These are phyloP conservation scores for Temnothorax ravouxi DNA, from an alignment of 2,888 invertebrate genomes.

Conservation along the genomic window DNA sequence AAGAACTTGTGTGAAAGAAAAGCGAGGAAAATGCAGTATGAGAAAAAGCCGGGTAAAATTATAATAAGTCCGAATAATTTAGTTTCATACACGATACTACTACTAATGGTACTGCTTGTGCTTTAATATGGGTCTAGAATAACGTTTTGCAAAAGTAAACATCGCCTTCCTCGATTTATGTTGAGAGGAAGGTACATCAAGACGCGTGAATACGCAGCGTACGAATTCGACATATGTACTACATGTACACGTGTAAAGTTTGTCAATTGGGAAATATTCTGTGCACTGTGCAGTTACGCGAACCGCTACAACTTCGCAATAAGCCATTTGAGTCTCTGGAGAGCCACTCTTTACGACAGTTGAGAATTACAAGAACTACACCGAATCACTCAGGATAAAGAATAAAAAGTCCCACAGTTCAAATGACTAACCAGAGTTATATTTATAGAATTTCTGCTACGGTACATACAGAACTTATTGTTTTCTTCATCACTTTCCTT, in stretches of 20 bases:
- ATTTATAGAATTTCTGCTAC: not conserved
- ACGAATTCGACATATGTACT: not conserved
- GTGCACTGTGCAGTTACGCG: not conserved
- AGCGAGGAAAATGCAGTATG: not conserved
- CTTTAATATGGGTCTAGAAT: not conserved
- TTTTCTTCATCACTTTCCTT: not conserved
- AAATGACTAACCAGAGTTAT: slow-evolving; percentile 15
- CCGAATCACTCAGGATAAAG: not conserved
- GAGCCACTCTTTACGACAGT: slow-evolving; percentile 24
- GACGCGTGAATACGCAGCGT: not conserved
- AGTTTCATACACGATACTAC: not conserved
- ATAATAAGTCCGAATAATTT: not conserved
- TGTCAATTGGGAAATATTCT: slow-evolving; percentile 49
- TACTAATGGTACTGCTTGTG: not conserved
- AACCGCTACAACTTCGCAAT: slow-evolving; percentile 32
- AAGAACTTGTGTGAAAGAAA: slow-evolving; percentile 28
- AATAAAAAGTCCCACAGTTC: slow-evolving; percentile 1
- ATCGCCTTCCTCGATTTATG: not conserved
- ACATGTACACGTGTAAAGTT: slow-evolving; percentile 21
- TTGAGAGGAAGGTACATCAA: not conserved
- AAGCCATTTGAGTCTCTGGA: slow-evolving; percentile 33
- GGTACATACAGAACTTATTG: not conserved
- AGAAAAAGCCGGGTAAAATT: slow-evolving; percentile 2
- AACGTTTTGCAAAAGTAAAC: not conserved
- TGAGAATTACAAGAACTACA: slow-evolving; percentile 14